A percentile compares a stretch with the other conserved stretches of the same genome.
These are phyloP conservation scores for Oxygymnocypris stewartii DNA, from an alignment of 2,113 vertebrate genomes.

Conservation along the genomic window DNA sequence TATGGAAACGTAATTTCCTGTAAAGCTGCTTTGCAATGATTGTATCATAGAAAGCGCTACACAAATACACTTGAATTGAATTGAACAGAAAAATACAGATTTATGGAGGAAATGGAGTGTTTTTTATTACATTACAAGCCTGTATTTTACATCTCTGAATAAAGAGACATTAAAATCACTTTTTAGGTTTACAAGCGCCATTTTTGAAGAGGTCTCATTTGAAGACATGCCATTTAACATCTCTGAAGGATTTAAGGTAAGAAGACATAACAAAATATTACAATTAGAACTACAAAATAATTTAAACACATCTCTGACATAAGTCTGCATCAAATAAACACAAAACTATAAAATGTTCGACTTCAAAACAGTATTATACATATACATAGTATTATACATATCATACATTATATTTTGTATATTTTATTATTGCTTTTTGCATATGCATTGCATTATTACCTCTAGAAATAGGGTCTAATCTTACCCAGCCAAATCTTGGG, in stretches of 20 bases:
- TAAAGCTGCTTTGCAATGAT: no score
- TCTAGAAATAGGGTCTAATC: background rate
- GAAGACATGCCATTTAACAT: constrained; percentile 11
- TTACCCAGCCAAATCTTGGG: background rate
- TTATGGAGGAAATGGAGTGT: background rate
- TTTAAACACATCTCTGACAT: background rate
- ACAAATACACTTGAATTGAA: no score
- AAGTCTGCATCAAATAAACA: background rate
- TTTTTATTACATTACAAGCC: background rate
- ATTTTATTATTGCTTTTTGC: constrained; percentile 1
- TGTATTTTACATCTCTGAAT: background rate
- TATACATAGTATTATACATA: background rate
- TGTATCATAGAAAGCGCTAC: no score
- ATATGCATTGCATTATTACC: background rate
- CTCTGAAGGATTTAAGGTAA: background rate
- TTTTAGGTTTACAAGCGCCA: background rate
- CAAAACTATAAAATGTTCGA: background rate
- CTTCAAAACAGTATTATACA: background rate
- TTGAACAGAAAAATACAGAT: background rate
- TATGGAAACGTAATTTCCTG: no score
- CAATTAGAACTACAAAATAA: background rate
- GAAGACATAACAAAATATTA: background rate
- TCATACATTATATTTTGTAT: background rate
- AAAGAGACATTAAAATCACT: background rate
- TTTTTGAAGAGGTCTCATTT: background rate